Evolutionary conservation across 2,113 vertebrate species (phyloP), one percentile per base, ranked within the genome.

Genomic region (Martes martes): DNA sequence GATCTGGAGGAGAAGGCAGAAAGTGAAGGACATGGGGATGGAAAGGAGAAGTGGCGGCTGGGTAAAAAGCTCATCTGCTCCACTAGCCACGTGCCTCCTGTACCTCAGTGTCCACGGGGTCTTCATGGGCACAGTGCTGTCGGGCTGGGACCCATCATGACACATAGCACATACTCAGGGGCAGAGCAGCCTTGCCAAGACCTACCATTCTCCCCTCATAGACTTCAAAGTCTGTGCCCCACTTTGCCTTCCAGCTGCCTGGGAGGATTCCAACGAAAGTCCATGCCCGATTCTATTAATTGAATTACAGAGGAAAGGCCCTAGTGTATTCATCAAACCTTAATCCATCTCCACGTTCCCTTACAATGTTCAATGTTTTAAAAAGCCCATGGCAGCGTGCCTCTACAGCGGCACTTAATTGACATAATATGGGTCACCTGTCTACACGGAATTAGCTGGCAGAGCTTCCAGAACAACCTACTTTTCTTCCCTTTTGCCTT

Each of bases 391-490:
- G 33, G 96, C 91, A 79, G 78, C 10, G 0, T 96, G 96, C 73
- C 87, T 36, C 63, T 67, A 63, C 93, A 97, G 94, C 74, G 0
- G 69, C 89, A 95, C 97, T 98, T 95, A 98, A 98, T 98, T 96
- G 98, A 91, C 97, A 89, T 95, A 96, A 98, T 98, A 63, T 98
- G 98, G 99, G 98, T 98, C 98, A 98, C 82, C 97, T 97, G 97
- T 87, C 93, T 57, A 82, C 89, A 52, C 57, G 88, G 98, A 96
- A 97, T 97, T 97, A 39, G 11, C 67, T 42, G 39, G 47, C 80
- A 55, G 96, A 94, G 82, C 88, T 87, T 98, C 45, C 73, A 91
- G 73, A 93, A 88, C 97, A 97, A 96, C 97, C 97, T 97, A 97
- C 81, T 98, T 98, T 97, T n/a, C 95, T 59, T 94, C 33, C 65